Percentiles rank a stretch among this genome's conserved stretches.
phyloP scores from a whole-genome alignment of 2,797 vertebrate genomes.

The Micropoecilia bifurca region DNA sequence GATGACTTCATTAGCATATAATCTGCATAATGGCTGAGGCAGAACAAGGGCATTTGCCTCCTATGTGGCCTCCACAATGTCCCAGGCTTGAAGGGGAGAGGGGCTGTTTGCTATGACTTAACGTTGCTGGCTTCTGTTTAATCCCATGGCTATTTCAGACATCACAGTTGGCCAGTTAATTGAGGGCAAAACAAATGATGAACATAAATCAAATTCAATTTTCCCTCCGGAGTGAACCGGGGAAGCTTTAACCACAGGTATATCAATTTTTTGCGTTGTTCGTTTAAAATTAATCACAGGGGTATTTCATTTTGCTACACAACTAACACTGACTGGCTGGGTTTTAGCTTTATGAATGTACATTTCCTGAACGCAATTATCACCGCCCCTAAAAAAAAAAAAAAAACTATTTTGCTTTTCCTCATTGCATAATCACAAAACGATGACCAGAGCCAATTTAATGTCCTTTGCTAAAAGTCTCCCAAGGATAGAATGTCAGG shows the following conservation, averaged over 20 bases:
- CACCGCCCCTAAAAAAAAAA: too few relatives aligned
- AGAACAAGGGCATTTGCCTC: conserved; percentile 68
- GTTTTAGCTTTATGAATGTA: conserved; percentile 25
- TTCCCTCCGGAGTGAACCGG: conserved; percentile 16
- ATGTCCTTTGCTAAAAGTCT: not conserved
- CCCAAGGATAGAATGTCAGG: conserved; percentile 13
- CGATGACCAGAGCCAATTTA: not conserved
- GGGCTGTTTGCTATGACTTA: conserved; percentile 32
- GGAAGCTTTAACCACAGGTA: conserved; percentile 34
- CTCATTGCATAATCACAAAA: not conserved
- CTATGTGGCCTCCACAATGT: conserved; percentile 54
- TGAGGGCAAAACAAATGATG: conserved; percentile 36
- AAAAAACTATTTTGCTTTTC: too few relatives aligned
- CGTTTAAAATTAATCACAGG: conserved; percentile 28
- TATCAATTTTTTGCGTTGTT: not conserved
- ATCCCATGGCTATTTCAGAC: conserved; percentile 16
- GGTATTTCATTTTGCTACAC: conserved; percentile 23
- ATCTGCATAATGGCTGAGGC: conserved; percentile 78
- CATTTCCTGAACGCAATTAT: not conserved
- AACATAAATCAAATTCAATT: conserved; percentile 27
- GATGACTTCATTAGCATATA: conserved; percentile 78
- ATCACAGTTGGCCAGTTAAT: conserved; percentile 41
- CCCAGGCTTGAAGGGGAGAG: conserved; percentile 14
- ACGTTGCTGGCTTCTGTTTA: conserved; percentile 22
- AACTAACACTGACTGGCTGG: conserved; percentile 24